Evolutionary conservation across 2,113 vertebrate species (phyloP), one percentile per base, ranked within the genome.

Genomic region (Planiliza haematocheilus): DNA sequence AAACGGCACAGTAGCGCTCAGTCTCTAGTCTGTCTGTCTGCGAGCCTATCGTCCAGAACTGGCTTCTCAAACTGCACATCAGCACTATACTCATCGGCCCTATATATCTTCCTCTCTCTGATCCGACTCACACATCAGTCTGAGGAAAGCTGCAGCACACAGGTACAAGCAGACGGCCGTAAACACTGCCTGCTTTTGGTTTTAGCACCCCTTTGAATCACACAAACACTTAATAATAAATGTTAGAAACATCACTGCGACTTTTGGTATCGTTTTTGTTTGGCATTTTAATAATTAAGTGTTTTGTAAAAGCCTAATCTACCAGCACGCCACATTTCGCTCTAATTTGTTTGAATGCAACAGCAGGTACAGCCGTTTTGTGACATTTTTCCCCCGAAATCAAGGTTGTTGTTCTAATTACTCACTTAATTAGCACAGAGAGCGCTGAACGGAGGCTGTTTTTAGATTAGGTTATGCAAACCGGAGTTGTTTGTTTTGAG

Each of bases 11-110:
- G 74, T 63, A 70, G 57, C 70, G 37, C 24, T 56, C 48, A n/a
- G 61, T 30, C 58, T 70, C n/a, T n/a, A n/a, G 50, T 8, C 69
- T 73, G 79, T 36, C 81, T 74, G 78, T 79, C 80, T 67, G 72
- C 55, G 41, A 52, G 53, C 55, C 57, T 72, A 55, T 65, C 66
- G 14, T 65, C 36, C n/a, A 20, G n/a, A 57, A 49, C 66, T 38
- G 52, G 49, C 61, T 65, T 37, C 85, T 84, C 63, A 78, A 85
- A 86, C 62, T 86, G 69, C 74, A 84, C 74, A 83, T 86, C 79
- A 82, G 83, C 74, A 78, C 71, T 79, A 70, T 53, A 58, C 58
- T 49, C 82, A 75, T 74, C 79, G 42, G 41, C 42, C 46, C 38
- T 52, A 18, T 74, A 68, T 78, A 62, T 66, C 36, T 20, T 49